phyloP scores from a whole-genome alignment of 2,113 vertebrate species.

The Sebastes schlegelii region DNA sequence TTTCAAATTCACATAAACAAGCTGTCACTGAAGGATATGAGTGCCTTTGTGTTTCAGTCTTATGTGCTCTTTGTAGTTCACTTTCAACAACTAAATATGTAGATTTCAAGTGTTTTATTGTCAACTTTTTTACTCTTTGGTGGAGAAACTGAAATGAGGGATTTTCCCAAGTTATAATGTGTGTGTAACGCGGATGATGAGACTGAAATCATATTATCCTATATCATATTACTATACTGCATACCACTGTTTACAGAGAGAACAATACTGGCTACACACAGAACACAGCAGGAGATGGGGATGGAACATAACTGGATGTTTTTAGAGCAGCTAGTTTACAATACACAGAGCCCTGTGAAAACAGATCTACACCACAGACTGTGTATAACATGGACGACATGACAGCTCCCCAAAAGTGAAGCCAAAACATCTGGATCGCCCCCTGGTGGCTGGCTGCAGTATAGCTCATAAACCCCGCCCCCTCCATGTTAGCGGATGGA shows the following conservation, averaged over 20 bases:
- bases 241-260: slow-evolving; percentile 35
- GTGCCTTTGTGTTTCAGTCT: not conserved
- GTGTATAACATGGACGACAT: not conserved
- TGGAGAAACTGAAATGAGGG: slow-evolving; percentile 38
- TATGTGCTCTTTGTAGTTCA: not conserved
- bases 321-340: slow-evolving; percentile 50
- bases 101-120: slow-evolving; percentile 34
- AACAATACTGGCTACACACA: slow-evolving; percentile 24
- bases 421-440: no score
- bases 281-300: slow-evolving; percentile 21
- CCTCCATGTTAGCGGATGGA: no score
- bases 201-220: slow-evolving; percentile 2
- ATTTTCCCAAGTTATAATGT: not conserved
- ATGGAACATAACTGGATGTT: slow-evolving; percentile 17
- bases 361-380: slow-evolving; percentile 3
- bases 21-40: not conserved
- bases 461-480: no score
- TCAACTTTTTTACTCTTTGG: slow-evolving; percentile 58
- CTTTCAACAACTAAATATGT: not conserved
- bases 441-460: no score
- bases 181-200: slow-evolving; percentile 22
- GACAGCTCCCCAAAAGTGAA: no score
- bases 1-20: not conserved
- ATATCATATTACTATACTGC: slow-evolving; percentile 18
- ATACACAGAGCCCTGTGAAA: slow-evolving; percentile 36